These are phyloP conservation scores for Drosophila monieri DNA, from an alignment of 2,888 invertebrate genomes.

Conservation along the genomic window DNA sequence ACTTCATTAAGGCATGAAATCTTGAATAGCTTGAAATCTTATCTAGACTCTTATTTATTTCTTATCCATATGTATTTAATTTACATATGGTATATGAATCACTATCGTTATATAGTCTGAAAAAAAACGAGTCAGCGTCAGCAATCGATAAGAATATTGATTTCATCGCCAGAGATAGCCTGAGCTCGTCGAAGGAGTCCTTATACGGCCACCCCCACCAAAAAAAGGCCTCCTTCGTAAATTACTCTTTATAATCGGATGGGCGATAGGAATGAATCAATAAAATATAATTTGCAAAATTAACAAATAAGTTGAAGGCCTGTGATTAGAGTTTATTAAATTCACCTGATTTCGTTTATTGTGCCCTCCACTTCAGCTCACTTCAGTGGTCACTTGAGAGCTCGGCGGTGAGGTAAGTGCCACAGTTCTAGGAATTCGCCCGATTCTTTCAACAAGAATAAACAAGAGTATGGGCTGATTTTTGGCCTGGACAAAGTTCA, in stretches of 20 bases:
- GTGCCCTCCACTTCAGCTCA: constrained; percentile 25
- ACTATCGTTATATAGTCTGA: constrained; percentile 8
- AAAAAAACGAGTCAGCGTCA: constrained; percentile 21
- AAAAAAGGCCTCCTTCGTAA: not conserved
- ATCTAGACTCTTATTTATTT: constrained; percentile 15
- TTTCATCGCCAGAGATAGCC: not conserved
- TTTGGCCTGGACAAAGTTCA: constrained; percentile 56
- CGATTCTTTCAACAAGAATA: constrained; percentile 16
- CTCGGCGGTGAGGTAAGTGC: not conserved
- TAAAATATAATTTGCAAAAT: constrained; percentile 55
- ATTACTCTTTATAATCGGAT: constrained; percentile 34
- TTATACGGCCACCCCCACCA: not conserved
- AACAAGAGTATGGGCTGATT: constrained; percentile 56
- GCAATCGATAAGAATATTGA: constrained; percentile 19
- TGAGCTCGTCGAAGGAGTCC: constrained; percentile 5
- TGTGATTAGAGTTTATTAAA: constrained; percentile 64
- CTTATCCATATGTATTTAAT: constrained; percentile 17
- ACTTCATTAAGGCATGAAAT: too few relatives aligned
- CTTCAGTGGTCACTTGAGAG: constrained; percentile 13
- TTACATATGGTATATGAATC: constrained; percentile 29
- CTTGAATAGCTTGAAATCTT: constrained; percentile 17
- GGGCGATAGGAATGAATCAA: constrained; percentile 40
- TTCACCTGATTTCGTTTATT: constrained; percentile 68
- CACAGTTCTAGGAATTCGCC: constrained; percentile 24
- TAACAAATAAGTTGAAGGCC: constrained; percentile 43